Conservation (phyloP, 64 coral and sea anemone species). For the Pachyseris speciosa region DNA sequence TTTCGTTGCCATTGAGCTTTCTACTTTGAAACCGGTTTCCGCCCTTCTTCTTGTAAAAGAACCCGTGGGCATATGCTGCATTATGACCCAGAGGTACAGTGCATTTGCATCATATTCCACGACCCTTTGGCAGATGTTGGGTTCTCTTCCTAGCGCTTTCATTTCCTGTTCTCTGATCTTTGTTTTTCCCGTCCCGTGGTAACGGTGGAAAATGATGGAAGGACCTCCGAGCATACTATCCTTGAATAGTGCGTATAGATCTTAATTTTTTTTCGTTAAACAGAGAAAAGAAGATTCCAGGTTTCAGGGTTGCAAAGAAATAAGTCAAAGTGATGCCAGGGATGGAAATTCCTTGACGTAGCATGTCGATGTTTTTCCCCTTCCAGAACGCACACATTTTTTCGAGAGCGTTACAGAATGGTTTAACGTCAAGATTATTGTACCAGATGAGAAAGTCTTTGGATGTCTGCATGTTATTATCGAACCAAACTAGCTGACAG, state of each 20-base stretch:
- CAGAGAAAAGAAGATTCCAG: slow-evolving; percentile 2
- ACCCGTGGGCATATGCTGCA: slow-evolving; percentile 43
- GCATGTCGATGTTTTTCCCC: too few species aligned
- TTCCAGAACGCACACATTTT: too few species aligned
- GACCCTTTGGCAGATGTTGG: slow-evolving; percentile 20
- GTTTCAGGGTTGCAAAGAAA: neutral
- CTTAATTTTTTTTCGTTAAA: slow-evolving; percentile 23
- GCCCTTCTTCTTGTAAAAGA: neutral
- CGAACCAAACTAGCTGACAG: slow-evolving; percentile 23
- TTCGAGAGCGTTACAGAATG: slow-evolving; percentile 17
- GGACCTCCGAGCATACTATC: too few species aligned
- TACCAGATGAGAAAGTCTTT: slow-evolving; percentile 33
- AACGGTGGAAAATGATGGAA: too few species aligned
- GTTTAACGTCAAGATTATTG: slow-evolving; percentile 21
- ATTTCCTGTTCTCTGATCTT: too few species aligned
- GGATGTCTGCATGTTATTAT: slow-evolving; percentile 8
- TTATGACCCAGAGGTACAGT: slow-evolving; percentile 39
- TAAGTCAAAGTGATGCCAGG: neutral
- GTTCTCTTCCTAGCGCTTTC: slow-evolving; percentile 8
- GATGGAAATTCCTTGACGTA: too few species aligned
- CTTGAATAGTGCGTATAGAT: slow-evolving; percentile 4
- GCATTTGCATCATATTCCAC: slow-evolving; percentile 58
- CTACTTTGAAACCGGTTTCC: slow-evolving; percentile 35
- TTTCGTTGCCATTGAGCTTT: neutral
- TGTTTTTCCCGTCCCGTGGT: too few species aligned